These are phyloP conservation scores for Uropsilus gracilis DNA, from an alignment of 2,113 vertebrate genomes.

Conservation along the genomic window DNA sequence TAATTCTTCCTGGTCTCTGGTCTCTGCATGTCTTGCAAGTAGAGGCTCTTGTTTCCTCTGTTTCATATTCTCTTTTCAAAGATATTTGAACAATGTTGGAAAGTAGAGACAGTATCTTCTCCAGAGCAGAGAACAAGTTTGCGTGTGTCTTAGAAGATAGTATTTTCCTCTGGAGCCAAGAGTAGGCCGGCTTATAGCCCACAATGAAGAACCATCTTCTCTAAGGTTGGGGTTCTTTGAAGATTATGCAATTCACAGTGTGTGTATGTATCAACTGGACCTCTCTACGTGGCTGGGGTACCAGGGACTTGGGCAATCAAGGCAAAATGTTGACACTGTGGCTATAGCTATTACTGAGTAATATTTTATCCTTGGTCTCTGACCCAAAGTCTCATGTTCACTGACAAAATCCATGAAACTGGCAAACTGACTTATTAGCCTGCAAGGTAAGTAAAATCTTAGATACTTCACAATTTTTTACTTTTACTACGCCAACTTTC, in stretches of 20 bases:
- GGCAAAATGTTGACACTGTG: background rate
- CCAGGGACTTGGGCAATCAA: background rate
- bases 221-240: background rate
- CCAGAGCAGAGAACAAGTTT: background rate
- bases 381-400: background rate
- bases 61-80: background rate
- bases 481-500: background rate
- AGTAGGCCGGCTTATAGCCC: background rate
- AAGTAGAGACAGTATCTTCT: background rate
- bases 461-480: background rate
- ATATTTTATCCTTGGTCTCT: background rate
- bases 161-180: background rate
- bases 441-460: background rate
- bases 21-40: background rate
- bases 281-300: background rate
- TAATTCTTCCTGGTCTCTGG: background rate
- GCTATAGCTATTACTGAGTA: background rate
- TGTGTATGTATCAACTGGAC: background rate
- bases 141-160: background rate
- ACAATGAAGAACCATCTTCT: background rate
- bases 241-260: background rate
- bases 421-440: background rate
- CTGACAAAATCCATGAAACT: background rate
- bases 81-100: background rate
- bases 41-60: background rate